Conservation (phyloP, 2,113 vertebrate genomes). For the Petrocephalus microphthalmus region DNA sequence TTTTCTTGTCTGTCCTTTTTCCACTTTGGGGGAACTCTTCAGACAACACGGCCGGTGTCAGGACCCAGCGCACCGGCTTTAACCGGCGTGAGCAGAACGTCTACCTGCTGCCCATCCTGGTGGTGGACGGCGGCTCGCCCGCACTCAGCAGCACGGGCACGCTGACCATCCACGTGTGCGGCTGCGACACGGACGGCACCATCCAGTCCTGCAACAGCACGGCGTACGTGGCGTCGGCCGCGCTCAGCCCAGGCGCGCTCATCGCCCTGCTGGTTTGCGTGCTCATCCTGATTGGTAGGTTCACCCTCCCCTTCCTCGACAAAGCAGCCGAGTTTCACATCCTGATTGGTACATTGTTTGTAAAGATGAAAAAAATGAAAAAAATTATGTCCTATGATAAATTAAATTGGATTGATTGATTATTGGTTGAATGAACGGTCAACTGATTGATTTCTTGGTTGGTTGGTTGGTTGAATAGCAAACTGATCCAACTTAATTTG, state of each 20-base stretch:
- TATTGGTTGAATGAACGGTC: not conserved
- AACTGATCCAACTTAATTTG: not conserved
- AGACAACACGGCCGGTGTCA: constrained; percentile 90
- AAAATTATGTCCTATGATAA: not conserved
- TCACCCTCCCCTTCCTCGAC: not conserved
- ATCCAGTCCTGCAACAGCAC: constrained; percentile 95
- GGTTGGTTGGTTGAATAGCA: not conserved
- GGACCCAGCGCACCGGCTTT: constrained; percentile 79
- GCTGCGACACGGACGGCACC: constrained; percentile 79
- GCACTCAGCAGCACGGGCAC: constrained; percentile 93
- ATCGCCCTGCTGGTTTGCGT: constrained; percentile 89
- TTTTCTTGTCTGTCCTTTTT: constrained; percentile 3
- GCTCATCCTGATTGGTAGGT: constrained; percentile 94
- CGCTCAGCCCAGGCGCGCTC: constrained; percentile 89
- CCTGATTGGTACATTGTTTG: not conserved
- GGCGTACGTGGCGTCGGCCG: constrained; percentile 75
- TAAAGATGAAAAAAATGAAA: not conserved
- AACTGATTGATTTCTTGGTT: not conserved
- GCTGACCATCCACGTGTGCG: constrained; percentile 85
- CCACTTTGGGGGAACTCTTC: constrained; percentile 18
- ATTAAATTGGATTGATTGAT: not conserved
- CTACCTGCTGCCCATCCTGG: constrained; percentile 86
- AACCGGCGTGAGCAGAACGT: constrained; percentile 91
- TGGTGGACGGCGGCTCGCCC: constrained; percentile 86
- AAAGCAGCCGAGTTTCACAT: not conserved